Evolutionary conservation across 2,888 invertebrate genomes (phyloP).

Genomic region (Autographa gamma): DNA sequence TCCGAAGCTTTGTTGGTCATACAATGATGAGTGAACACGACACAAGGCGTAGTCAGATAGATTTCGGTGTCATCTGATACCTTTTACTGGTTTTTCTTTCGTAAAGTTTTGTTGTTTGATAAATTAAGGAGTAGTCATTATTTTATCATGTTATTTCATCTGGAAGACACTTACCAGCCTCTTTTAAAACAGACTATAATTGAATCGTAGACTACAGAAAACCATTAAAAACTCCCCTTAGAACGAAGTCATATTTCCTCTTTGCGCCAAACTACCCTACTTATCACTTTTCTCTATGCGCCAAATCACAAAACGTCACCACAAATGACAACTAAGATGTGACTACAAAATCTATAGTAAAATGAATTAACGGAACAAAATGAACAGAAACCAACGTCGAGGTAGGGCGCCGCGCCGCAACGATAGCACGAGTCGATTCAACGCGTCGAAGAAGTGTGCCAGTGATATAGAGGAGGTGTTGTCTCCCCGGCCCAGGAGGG

Average conservation of each 20-base stretch:
- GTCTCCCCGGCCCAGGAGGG: conserved; percentile 48
- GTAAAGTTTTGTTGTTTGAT: too few species aligned
- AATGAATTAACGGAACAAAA: conserved; percentile 50
- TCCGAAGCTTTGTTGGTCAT: not conserved
- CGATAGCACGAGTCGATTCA: conserved; percentile 26
- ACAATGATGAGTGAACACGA: not conserved
- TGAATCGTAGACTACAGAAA: not conserved
- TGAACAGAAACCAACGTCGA: conserved; percentile 69
- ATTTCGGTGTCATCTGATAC: not conserved
- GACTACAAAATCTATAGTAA: conserved; percentile 20
- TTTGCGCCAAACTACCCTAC: too few species aligned
- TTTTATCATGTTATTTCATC: not conserved
- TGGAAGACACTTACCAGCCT: not conserved
- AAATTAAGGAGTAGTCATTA: too few species aligned
- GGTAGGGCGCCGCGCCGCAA: conserved; percentile 18
- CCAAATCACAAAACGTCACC: not conserved
- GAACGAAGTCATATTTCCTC: too few species aligned
- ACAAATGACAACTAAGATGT: not conserved
- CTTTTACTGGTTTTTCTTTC: too few species aligned
- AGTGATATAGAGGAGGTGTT: conserved; percentile 59
- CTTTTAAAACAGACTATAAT: not conserved
- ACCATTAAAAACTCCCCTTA: not conserved
- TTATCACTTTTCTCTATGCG: too few species aligned
- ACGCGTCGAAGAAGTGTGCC: conserved; percentile 26
- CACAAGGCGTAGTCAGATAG: not conserved